Evolutionary conservation across 2,797 vertebrate genomes (phyloP).

Genomic region (Darevskia mixta): DNA sequence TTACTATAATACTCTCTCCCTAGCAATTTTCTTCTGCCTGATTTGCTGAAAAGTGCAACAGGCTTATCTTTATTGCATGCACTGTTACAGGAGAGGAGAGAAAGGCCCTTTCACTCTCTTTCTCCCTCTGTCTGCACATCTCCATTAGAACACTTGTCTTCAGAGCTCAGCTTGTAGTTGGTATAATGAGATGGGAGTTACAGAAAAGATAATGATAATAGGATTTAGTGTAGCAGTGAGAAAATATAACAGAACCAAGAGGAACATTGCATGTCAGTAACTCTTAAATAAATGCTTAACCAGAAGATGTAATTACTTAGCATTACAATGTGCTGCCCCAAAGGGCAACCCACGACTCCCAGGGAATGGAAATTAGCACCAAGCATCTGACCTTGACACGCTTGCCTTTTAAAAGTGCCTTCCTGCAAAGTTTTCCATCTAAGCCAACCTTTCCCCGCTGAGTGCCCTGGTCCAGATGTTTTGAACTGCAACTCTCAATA

Average conservation of each 20-base stretch:
- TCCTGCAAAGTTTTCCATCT: neutral
- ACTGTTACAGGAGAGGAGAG: slow-evolving; percentile 20
- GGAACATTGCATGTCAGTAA: slow-evolving; percentile 24
- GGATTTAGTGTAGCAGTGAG: slow-evolving; percentile 59
- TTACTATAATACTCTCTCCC: neutral
- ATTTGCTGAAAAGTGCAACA: slow-evolving; percentile 49
- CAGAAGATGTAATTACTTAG: slow-evolving; percentile 24
- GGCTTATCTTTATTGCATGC: slow-evolving; percentile 58
- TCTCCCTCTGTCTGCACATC: slow-evolving; percentile 48
- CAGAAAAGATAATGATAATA: slow-evolving; percentile 67
- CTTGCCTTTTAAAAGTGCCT: neutral
- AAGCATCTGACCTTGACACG: slow-evolving; percentile 9
- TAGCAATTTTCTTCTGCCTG: slow-evolving; percentile 56
- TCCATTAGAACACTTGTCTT: slow-evolving; percentile 66
- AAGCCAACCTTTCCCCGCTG: neutral
- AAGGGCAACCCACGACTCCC: neutral
- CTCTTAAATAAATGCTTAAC: slow-evolving; percentile 17
- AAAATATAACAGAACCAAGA: slow-evolving; percentile 44
- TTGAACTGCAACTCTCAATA: too few relatives aligned
- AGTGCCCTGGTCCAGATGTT: neutral
- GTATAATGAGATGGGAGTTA: slow-evolving; percentile 70
- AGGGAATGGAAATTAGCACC: neutral
- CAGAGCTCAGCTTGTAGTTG: slow-evolving; percentile 61
- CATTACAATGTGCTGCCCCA: neutral
- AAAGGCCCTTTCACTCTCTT: slow-evolving; percentile 39